Base-by-base conservation (phyloP, 2,888 invertebrate species). In the Apodemia zela region DNA sequence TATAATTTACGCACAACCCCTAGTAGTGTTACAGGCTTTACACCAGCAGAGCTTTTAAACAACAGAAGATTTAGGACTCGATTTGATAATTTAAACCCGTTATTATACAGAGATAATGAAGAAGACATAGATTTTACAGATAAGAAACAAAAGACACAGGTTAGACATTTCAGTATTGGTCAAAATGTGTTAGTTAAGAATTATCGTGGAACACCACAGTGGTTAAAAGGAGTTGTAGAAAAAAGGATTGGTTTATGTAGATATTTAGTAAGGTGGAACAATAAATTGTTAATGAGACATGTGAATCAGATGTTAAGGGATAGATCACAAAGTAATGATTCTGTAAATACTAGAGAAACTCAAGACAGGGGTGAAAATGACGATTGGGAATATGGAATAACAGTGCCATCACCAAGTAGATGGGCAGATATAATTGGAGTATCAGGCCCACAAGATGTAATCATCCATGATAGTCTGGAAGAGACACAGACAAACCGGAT, bases 251-350 rank as follows among this genome's bases (percentile, higher is more conserved):
- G 45, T 0, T n/a, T n/a, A n/a, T 45, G 45, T 4, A 45, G 45
- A 45, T 45, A 45, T 45, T 45, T 45, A 45, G 15, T 45, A 6
- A 15, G 15, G n/a, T 45, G 45, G n/a, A 45, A 45, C 15, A 42
- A 42, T 42, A 42, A 45, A 45, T 45, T 45, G 15, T 15, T 13
- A 38, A n/a, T n/a, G 45, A 45, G 45, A 45, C 45, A 45, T 45
- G 45, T 45, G 6, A 45, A 45, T 45, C 45, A 45, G n/a, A 45
- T 45, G 45, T 45, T 61, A 59, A 59, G 60, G 10, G 21, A 57
- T 18, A 57, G 25, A 18, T 57, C 11, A 18, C 4, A 57, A 18
- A 57, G 35, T 47, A 59, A 45, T 45, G n/a, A 45, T 45, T 45
- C 45, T 6, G 45, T 38, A 6, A 45, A 45, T n/a, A n/a, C 5